Evolutionary conservation across 2,888 invertebrate species (phyloP).

Genomic region (Rambutsinella grinnellia): DNA sequence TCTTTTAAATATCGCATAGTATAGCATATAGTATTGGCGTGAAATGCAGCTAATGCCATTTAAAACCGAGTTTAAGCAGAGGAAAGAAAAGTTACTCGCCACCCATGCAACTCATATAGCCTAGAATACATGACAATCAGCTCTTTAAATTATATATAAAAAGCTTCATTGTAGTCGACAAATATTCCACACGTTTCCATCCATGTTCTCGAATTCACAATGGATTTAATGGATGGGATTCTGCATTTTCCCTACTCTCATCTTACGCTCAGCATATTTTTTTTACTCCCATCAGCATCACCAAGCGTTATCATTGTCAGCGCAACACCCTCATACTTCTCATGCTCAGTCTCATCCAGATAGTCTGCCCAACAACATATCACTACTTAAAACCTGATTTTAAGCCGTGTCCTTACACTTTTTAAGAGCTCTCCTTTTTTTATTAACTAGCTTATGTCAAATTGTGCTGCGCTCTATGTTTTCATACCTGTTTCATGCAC

Average conservation of each 20-base stretch:
- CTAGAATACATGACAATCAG: neutral
- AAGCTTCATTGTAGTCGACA: neutral
- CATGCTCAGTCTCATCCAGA: conserved; percentile 33
- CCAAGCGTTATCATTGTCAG: neutral
- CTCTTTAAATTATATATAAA: neutral
- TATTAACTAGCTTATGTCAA: too few relatives aligned
- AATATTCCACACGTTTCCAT: conserved; percentile 13
- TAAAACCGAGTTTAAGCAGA: neutral
- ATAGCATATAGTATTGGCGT: too few relatives aligned
- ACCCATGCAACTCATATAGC: too few relatives aligned
- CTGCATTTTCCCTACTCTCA: neutral
- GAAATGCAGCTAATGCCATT: too few relatives aligned
- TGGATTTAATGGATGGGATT: conserved; percentile 6
- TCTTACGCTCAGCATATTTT: neutral
- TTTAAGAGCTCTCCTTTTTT: too few relatives aligned
- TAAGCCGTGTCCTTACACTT: too few relatives aligned
- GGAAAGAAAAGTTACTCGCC: neutral
- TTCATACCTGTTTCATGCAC: too few relatives aligned
- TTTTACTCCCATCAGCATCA: neutral
- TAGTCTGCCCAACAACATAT: conserved; percentile 34
- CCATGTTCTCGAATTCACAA: conserved; percentile 27
- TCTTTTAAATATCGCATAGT: neutral
- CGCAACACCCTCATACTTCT: neutral
- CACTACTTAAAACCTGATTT: neutral
- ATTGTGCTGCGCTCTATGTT: too few relatives aligned